Conservation (phyloP, 2,888 invertebrate species). For the Nebria brevicollis region DNA sequence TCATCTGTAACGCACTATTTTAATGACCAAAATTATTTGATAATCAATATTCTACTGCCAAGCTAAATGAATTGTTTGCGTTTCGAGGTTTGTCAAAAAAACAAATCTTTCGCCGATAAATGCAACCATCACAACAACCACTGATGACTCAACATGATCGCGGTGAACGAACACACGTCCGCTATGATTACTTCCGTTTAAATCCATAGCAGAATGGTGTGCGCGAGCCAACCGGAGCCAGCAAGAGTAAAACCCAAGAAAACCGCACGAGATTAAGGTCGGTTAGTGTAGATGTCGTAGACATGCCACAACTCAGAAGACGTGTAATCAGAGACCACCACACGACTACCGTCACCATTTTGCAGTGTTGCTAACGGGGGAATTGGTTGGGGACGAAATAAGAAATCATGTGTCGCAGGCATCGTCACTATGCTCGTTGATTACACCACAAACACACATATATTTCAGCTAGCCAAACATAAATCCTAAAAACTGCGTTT, state of each 20-base stretch:
- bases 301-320: background rate
- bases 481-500: background rate
- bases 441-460: background rate
- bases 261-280: constrained; percentile 18
- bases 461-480: background rate
- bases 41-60: background rate
- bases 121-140: background rate
- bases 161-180: background rate
- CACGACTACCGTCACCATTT: background rate
- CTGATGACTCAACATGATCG: background rate
- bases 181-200: background rate
- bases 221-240: background rate
- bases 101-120: background rate
- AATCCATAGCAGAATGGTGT: background rate
- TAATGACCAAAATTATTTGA: too few relatives aligned
- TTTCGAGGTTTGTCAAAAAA: background rate
- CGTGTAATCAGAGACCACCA: background rate
- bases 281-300: constrained; percentile 18
- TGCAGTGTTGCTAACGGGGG: background rate
- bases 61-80: background rate
- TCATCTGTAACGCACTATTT: too few relatives aligned
- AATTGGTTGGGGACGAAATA: background rate
- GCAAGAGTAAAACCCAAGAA: constrained; percentile 17
- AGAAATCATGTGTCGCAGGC: background rate
- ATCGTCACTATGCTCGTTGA: background rate